Evolutionary conservation across 2,888 invertebrate genomes (phyloP).

Genomic region (Latheticus oryzae): DNA sequence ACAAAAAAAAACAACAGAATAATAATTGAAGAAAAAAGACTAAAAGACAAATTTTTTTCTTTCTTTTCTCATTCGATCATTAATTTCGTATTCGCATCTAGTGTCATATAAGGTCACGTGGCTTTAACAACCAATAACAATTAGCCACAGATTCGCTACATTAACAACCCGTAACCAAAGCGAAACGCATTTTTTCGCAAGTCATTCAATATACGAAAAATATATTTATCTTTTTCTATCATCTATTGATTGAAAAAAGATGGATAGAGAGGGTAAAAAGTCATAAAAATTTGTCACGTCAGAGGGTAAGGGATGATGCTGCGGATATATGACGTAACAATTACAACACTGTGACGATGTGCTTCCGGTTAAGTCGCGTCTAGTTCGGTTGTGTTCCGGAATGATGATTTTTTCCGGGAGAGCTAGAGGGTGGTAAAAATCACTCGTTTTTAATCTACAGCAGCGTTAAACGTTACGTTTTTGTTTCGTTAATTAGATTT

Average conservation of each 20-base stretch:
- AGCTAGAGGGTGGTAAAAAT: background rate
- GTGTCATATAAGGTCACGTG: constrained; percentile 61
- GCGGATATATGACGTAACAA: constrained; percentile 60
- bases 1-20: background rate
- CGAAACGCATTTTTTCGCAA: constrained; percentile 58
- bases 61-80: too few species aligned
- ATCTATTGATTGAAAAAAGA: background rate
- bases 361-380: constrained; percentile 55
- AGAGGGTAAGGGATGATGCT: constrained; percentile 55
- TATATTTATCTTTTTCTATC: constrained; percentile 8
- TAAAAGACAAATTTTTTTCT: too few species aligned
- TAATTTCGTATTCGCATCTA: constrained; percentile 55
- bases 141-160: constrained; percentile 65
- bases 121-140: constrained; percentile 65
- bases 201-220: constrained; percentile 53
- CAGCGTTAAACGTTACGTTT: constrained; percentile 7
- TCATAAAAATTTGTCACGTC: constrained; percentile 64
- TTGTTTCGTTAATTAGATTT: constrained; percentile 33
- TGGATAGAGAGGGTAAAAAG: constrained; percentile 53
- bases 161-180: constrained; percentile 63
- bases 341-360: constrained; percentile 63
- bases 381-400: constrained; percentile 24
- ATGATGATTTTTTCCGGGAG: constrained; percentile 13
- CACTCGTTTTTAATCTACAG: background rate
- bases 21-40: too few species aligned